Evolutionary conservation across 1,140 invertebrate species (phyloP), one percentile per base, ranked within the genome.

Genomic region (Platyura marginata): DNA sequence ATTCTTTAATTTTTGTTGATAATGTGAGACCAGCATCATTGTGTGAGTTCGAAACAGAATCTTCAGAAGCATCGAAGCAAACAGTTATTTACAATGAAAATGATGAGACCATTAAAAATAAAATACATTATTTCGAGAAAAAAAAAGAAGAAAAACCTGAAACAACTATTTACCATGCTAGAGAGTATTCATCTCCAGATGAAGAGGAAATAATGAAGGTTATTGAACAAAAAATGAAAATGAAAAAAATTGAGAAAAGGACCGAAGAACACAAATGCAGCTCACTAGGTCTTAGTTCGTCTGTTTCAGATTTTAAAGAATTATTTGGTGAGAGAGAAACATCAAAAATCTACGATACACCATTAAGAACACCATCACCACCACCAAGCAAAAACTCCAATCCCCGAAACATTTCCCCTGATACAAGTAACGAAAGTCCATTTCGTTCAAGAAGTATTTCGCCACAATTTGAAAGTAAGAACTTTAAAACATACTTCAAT

Each of bases 81-180:
- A 80, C 74, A 10, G 77, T 74, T 0, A 73, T 80, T 21, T 63
- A 69, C 44, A 59, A 63, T 36, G 57, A 46, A 19, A 56, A 56
- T 53, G 64, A 63, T 42, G 71, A 75, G 42, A 72, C 74, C 42
- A 72, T 83, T 1, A 69, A 70, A 36, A 70, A 72, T 43, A 85
- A 82, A 58, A 78, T 86, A 2, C 74, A 84, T 52, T 85, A 80
- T 59, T 86, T 83, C 52, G 82, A 85, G 57, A 75, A 72, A 13
- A 72, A 73, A 0, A 61, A 67, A 37, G 59, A 60, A 21, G 53
- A 62, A 13, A 58, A 64, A 34, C 51, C 57, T 4, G 52, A 61
- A 11, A 67, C 65, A 22, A 68, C 66, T 13, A 59, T 71, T 40
- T 70, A 73, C 49, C 70, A 68, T 45, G 63, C 69, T 0, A 66